phyloP scores from a whole-genome alignment of 2,888 invertebrate species.

The Eubasilissa splendida region DNA sequence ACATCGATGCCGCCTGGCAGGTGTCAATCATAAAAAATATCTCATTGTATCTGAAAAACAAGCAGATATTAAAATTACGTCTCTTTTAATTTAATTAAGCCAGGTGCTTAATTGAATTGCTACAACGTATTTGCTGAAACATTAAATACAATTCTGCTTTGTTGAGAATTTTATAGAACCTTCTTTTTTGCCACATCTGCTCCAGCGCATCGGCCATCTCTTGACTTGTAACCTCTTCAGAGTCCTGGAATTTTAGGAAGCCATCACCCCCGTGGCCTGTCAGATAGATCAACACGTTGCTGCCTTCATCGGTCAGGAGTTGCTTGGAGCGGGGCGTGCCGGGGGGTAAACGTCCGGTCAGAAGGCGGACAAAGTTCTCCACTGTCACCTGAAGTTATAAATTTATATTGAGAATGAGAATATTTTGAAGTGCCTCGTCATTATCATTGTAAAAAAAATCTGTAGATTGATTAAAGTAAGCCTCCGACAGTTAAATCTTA shows the following conservation, averaged over 20 bases:
- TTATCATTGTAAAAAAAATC: no score
- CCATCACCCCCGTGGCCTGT: conserved; percentile 99
- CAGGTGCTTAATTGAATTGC: no score
- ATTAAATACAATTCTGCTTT: no score
- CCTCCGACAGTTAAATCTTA: no score
- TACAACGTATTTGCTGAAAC: no score
- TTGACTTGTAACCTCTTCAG: conserved; percentile 98
- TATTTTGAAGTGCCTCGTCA: no score
- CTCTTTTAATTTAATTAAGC: conserved; percentile 14
- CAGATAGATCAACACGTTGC: conserved; percentile 96
- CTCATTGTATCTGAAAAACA: conserved; percentile 89
- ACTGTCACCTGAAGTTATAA: conserved; percentile 85
- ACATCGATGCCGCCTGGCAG: conserved; percentile 99
- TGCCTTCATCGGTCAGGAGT: conserved; percentile 94
- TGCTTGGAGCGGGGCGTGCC: conserved; percentile 97
- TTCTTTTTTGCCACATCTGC: conserved; percentile 99
- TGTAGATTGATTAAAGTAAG: no score
- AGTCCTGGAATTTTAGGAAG: conserved; percentile 99
- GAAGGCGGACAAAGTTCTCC: conserved; percentile 96
- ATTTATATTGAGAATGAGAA: no score
- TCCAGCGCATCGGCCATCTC: conserved; percentile 99
- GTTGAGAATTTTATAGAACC: conserved; percentile 69
- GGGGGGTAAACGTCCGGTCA: conserved; percentile 93
- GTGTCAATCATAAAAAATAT: conserved; percentile 99
- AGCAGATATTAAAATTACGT: background rate